phyloP scores from a whole-genome alignment of 2,888 invertebrate genomes.

The Achlya flavicornis region DNA sequence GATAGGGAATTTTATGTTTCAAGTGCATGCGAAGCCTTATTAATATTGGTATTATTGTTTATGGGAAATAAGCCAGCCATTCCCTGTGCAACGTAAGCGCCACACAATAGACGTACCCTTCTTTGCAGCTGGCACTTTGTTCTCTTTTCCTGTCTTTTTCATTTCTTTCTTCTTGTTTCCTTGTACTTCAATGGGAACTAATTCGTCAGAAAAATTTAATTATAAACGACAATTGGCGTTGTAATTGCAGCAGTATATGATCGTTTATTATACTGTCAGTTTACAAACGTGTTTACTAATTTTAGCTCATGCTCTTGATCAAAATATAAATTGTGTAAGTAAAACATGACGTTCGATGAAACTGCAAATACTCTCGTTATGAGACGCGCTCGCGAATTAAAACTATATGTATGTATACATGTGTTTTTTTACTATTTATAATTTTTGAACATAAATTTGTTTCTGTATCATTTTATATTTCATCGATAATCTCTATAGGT shows the following conservation, averaged over 20 bases:
- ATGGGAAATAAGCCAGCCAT: constrained; percentile 21
- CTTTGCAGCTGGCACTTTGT: constrained; percentile 62
- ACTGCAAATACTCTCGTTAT: neutral
- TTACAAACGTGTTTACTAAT: neutral
- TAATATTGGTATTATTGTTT: neutral
- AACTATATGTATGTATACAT: too few relatives aligned
- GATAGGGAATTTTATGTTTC: neutral
- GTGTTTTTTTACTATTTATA: neutral
- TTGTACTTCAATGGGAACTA: constrained; percentile 62
- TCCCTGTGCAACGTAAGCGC: constrained; percentile 39
- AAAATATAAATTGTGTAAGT: neutral
- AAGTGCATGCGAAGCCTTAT: constrained; percentile 6
- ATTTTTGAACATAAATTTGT: neutral
- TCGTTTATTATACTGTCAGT: neutral
- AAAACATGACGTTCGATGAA: constrained; percentile 4
- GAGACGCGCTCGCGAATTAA: neutral
- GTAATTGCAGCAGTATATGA: neutral
- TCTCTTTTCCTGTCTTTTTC: constrained; percentile 75
- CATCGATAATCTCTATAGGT: too few relatives aligned
- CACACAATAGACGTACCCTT: constrained; percentile 72
- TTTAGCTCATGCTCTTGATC: constrained; percentile 9
- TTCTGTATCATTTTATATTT: neutral
- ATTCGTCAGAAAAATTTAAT: constrained; percentile 35
- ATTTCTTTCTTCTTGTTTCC: constrained; percentile 69
- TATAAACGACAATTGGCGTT: neutral